A percentile compares a stretch with the other conserved stretches of the same genome.
phyloP scores from a whole-genome alignment of 2,888 invertebrate species.

The Lycaena phlaeas region DNA sequence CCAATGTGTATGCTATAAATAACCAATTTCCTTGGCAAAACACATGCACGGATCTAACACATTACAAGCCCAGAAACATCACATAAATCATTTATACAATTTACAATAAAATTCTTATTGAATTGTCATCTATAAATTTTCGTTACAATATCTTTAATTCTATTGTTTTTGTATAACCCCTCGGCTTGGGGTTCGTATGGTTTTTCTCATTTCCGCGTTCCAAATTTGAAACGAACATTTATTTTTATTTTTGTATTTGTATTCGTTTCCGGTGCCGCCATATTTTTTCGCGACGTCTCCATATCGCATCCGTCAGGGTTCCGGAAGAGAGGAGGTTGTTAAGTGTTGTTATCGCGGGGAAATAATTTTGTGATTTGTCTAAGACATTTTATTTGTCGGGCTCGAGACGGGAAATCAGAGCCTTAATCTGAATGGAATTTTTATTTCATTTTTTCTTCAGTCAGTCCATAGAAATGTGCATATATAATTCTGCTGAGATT shows the following conservation, averaged over 20 bases:
- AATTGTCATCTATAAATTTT: conserved; percentile 16
- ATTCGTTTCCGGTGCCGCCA: conserved; percentile 62
- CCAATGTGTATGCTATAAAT: too few species aligned
- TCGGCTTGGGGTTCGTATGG: conserved; percentile 21
- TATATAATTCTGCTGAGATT: too few species aligned
- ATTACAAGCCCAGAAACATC: too few species aligned
- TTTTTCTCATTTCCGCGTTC: conserved; percentile 29
- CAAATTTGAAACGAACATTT: conserved; percentile 52
- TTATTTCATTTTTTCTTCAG: too few species aligned
- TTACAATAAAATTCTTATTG: too few species aligned
- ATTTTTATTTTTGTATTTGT: conserved; percentile 66
- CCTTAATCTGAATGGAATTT: too few species aligned
- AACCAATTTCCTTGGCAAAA: too few species aligned
- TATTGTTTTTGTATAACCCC: conserved; percentile 17
- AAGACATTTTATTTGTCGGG: not conserved
- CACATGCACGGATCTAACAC: too few species aligned
- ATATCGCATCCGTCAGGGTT: conserved; percentile 25
- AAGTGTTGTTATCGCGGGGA: conserved; percentile 18
- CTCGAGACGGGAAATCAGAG: too few species aligned
- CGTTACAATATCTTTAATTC: conserved; percentile 19
- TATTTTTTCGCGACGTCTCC: conserved; percentile 57
- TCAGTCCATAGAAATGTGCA: too few species aligned
- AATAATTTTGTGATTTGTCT: conserved; percentile 21
- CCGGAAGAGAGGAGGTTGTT: conserved; percentile 19
- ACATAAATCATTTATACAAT: too few species aligned